Evolutionary conservation across 37 sponge, comb jelly and placozoan species (phyloP).

Genomic region (Agelas oroides): DNA sequence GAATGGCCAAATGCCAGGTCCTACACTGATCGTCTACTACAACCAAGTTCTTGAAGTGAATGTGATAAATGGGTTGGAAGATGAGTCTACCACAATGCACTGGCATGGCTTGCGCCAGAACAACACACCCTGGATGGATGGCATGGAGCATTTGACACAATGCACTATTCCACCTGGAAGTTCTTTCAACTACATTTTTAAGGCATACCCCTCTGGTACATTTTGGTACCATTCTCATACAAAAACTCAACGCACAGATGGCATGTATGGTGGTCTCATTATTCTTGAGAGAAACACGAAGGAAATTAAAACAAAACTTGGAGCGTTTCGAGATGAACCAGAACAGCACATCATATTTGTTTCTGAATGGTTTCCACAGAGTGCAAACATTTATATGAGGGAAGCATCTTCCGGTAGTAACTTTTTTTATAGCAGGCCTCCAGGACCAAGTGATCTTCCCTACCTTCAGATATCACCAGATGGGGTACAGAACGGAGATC

Average conservation of each 20-base stretch:
- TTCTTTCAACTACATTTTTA: conserved; percentile 61
- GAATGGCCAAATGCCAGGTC: conserved; percentile 60
- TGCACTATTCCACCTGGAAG: conserved; percentile 44
- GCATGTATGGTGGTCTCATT: conserved; percentile 67
- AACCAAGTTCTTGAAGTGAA: conserved; percentile 29
- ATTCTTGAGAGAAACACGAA: conserved; percentile 4
- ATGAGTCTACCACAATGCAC: conserved; percentile 59
- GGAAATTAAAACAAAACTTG: conserved; percentile 6
- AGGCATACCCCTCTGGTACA: conserved; percentile 55
- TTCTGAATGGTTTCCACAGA: conserved; percentile 23
- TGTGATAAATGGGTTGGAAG: conserved; percentile 49
- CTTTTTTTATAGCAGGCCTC: not conserved
- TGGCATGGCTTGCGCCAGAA: conserved; percentile 72
- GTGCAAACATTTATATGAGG: not conserved
- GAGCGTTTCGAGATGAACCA: conserved; percentile 21
- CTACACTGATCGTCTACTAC: conserved; percentile 54
- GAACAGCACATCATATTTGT: conserved; percentile 61
- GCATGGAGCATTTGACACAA: conserved; percentile 60
- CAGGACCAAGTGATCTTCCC: not conserved
- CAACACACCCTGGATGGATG: conserved; percentile 70
- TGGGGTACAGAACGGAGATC: not conserved
- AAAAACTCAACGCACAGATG: conserved; percentile 68
- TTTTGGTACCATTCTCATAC: conserved; percentile 82
- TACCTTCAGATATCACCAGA: not conserved
- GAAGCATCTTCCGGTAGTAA: not conserved